phyloP scores from a whole-genome alignment of 2,113 vertebrate species.

The Psittacula cyanocephala region DNA sequence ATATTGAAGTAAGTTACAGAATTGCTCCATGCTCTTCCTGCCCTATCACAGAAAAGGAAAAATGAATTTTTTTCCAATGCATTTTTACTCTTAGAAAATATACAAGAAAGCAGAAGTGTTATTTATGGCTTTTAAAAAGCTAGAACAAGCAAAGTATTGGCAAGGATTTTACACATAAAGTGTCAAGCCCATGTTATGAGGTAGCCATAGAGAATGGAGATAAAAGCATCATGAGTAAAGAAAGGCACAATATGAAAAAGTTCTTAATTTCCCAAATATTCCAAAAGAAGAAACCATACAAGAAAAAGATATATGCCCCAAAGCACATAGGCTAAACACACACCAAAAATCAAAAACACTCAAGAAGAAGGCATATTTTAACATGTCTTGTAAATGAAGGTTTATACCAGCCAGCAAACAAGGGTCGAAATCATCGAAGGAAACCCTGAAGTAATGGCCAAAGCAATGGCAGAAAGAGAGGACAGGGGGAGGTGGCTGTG shows the following conservation, averaged over 20 bases:
- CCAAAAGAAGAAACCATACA: neutral
- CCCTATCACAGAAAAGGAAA: neutral
- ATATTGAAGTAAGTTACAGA: neutral
- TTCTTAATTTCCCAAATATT: neutral
- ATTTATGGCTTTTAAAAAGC: neutral
- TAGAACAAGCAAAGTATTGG: neutral
- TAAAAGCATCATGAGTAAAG: neutral
- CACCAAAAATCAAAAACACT: neutral
- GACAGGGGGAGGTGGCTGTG: neutral
- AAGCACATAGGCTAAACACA: neutral
- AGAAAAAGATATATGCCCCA: neutral
- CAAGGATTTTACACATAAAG: neutral
- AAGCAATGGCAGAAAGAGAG: neutral
- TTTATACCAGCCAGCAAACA: neutral
- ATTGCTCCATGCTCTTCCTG: neutral
- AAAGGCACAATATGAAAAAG: neutral
- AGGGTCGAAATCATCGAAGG: neutral
- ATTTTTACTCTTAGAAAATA: conserved; percentile 4
- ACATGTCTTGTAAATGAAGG: neutral
- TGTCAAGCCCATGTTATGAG: neutral
- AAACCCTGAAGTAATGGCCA: neutral
- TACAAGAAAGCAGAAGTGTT: neutral
- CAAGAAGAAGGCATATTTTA: neutral
- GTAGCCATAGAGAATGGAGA: neutral
- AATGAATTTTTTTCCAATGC: neutral